These are phyloP conservation scores for Callipepla californica DNA, from an alignment of 2,113 vertebrate species.

Conservation along the genomic window DNA sequence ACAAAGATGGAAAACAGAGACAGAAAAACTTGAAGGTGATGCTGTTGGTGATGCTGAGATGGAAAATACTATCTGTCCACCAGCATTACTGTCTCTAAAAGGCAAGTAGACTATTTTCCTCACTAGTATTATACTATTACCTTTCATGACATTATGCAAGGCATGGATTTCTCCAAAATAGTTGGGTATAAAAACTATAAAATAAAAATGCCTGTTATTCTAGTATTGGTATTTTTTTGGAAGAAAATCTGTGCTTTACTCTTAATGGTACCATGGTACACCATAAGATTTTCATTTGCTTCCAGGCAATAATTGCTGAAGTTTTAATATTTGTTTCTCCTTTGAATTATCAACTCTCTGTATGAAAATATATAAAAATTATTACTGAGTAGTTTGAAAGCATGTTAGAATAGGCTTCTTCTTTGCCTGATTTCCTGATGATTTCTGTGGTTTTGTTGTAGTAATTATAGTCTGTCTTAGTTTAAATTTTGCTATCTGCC, in stretches of 20 bases:
- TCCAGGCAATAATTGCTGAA: neutral
- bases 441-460: neutral
- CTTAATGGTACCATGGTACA: neutral
- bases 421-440: neutral
- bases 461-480: conserved; percentile 7
- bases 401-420: neutral
- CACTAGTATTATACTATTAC: neutral
- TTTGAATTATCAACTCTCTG: neutral
- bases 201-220: neutral
- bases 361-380: neutral
- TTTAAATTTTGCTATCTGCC: conserved; percentile 19
- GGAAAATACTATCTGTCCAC: neutral
- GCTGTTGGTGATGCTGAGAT: neutral
- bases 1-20: neutral
- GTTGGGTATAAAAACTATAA: neutral
- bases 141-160: neutral
- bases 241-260: neutral
- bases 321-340: neutral
- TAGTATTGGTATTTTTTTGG: neutral
- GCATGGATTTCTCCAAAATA: neutral
- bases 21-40: neutral
- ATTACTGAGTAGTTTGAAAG: neutral
- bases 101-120: neutral
- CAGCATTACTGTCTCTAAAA: neutral
- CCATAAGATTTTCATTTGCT: neutral